These are phyloP conservation scores for Lithophane socia DNA, from an alignment of 2,888 invertebrate species.

Conservation along the genomic window DNA sequence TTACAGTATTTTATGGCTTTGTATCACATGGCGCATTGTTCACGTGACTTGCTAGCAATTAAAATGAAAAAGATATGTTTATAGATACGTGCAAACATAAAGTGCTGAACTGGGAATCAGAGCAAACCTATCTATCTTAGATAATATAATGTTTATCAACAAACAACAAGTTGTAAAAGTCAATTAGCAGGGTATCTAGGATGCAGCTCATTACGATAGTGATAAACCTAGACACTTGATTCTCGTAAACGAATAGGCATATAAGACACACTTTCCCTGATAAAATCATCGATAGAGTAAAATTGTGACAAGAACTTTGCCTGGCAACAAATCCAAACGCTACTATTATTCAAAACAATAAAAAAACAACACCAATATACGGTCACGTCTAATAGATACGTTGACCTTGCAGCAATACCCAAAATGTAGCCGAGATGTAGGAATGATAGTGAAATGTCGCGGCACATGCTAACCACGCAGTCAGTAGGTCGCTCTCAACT, in stretches of 20 bases:
- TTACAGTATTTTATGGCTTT: slow-evolving; percentile 40
- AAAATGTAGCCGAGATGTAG: slow-evolving; percentile 69
- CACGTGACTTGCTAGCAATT: slow-evolving; percentile 42
- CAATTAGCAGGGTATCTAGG: not conserved
- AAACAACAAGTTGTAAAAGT: slow-evolving; percentile 5
- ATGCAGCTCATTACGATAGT: slow-evolving; percentile 6
- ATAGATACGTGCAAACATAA: slow-evolving; percentile 13
- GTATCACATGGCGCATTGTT: slow-evolving; percentile 32
- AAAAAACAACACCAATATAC: slow-evolving; percentile 40
- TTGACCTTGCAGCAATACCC: slow-evolving; percentile 64
- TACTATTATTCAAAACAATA: slow-evolving; percentile 20
- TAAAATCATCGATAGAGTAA: slow-evolving; percentile 17
- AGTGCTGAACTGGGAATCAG: not conserved
- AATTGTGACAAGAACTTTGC: slow-evolving; percentile 12
- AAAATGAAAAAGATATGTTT: slow-evolving; percentile 25
- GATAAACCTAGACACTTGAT: slow-evolving; percentile 19
- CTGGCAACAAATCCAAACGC: slow-evolving; percentile 33
- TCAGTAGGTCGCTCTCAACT: slow-evolving; percentile 83
- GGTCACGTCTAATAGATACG: slow-evolving; percentile 55
- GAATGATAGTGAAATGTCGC: slow-evolving; percentile 83
- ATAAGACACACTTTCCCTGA: slow-evolving; percentile 17
- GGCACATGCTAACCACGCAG: slow-evolving; percentile 74
- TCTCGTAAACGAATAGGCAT: slow-evolving; percentile 10
- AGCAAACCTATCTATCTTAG: slow-evolving; percentile 13
- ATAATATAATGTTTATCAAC: not conserved